These are phyloP conservation scores for Lepus timidus DNA, from an alignment of 2,113 vertebrate species.

Conservation along the genomic window DNA sequence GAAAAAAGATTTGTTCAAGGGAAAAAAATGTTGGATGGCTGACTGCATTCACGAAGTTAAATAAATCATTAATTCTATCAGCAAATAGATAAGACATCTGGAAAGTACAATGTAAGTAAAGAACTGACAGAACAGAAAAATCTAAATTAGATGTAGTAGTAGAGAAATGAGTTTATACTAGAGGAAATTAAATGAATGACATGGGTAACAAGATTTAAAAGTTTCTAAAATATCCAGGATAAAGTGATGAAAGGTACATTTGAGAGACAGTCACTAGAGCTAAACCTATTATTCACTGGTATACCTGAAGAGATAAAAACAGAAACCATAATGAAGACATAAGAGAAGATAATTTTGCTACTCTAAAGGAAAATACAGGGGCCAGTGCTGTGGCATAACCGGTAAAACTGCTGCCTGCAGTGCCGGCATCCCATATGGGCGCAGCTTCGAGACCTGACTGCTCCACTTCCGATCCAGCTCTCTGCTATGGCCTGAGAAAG, in stretches of 20 bases:
- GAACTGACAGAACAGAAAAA: slow-evolving; percentile 15
- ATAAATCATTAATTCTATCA: slow-evolving; percentile 39
- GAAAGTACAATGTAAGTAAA: not conserved
- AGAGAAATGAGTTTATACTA: slow-evolving; percentile 44
- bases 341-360: not conserved
- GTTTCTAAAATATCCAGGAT: not conserved
- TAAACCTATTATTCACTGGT: not conserved
- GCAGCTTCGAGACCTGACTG: too few relatives aligned
- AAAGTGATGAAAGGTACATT: slow-evolving; percentile 24
- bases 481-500: too few relatives aligned
- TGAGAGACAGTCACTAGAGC: not conserved
- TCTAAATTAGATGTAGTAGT: slow-evolving; percentile 44
- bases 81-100: slow-evolving; percentile 29
- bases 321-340: not conserved
- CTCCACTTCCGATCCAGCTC: too few relatives aligned
- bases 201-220: not conserved
- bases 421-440: too few relatives aligned
- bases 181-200: slow-evolving; percentile 55
- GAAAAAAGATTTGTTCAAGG: not conserved
- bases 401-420: too few relatives aligned
- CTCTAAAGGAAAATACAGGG: not conserved
- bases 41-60: slow-evolving; percentile 23
- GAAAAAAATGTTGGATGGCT: slow-evolving; percentile 23
- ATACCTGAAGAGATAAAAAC: not conserved
- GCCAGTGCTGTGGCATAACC: too few relatives aligned